These are phyloP conservation scores for Proisotoma minuta DNA, from an alignment of 2,888 invertebrate genomes.

Conservation along the genomic window DNA sequence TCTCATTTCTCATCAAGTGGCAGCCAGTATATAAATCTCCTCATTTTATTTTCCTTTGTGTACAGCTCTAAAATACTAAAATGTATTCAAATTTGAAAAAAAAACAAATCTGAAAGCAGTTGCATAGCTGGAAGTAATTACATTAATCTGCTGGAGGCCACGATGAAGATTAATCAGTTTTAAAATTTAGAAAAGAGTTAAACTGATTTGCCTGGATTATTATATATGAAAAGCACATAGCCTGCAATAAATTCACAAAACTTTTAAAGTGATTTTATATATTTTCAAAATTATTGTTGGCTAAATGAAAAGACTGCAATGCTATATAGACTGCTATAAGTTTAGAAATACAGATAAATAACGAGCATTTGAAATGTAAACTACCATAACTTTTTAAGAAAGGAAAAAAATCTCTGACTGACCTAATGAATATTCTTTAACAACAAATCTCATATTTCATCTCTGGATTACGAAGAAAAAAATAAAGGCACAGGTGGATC, in stretches of 20 bases:
- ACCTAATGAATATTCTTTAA: slow-evolving; percentile 17
- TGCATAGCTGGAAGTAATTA: slow-evolving; percentile 36
- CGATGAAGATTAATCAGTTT: slow-evolving; percentile 31
- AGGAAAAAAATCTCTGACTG: neutral
- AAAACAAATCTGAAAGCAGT: neutral
- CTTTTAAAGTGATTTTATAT: too few relatives aligned
- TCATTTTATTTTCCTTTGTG: neutral
- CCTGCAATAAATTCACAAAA: too few relatives aligned
- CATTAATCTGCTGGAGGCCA: slow-evolving; percentile 42
- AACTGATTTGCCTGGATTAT: too few relatives aligned
- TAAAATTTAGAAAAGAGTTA: too few relatives aligned
- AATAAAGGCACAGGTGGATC: slow-evolving; percentile 10
- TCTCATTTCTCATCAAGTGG: too few relatives aligned
- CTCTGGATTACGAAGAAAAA: neutral
- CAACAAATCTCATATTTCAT: slow-evolving; percentile 16
- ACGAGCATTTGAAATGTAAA: too few relatives aligned
- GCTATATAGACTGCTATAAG: too few relatives aligned
- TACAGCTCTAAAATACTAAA: neutral
- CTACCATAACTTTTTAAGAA: too few relatives aligned
- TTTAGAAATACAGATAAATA: too few relatives aligned
- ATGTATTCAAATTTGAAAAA: neutral
- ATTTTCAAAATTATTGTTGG: too few relatives aligned
- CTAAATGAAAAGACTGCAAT: too few relatives aligned
- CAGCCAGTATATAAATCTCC: neutral
- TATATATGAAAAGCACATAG: too few relatives aligned